phyloP scores from a whole-genome alignment of 1,140 invertebrate genomes.

The Ostrea edulis region DNA sequence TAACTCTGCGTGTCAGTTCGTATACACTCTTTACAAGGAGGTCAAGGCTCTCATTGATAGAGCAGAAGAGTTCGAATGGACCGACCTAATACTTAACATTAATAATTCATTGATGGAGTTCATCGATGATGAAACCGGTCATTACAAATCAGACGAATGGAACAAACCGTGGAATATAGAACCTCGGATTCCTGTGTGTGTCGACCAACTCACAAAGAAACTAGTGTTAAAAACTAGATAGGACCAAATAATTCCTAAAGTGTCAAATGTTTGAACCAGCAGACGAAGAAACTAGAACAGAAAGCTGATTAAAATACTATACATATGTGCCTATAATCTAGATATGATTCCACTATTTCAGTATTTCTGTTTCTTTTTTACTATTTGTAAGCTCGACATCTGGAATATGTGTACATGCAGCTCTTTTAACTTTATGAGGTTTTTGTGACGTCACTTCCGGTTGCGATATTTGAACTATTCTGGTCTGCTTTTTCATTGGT shows the following conservation, averaged over 20 bases:
- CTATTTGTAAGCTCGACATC: too few relatives aligned
- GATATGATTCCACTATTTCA: too few relatives aligned
- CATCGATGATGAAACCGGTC: background rate
- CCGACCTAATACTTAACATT: background rate
- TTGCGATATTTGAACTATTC: too few relatives aligned
- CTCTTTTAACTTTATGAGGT: too few relatives aligned
- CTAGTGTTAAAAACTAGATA: background rate
- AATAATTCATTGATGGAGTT: background rate
- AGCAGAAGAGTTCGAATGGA: background rate
- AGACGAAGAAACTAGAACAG: too few relatives aligned
- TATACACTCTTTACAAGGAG: constrained; percentile 1
- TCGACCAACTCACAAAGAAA: constrained; percentile 13
- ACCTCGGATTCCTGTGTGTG: background rate
- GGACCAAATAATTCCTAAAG: background rate
- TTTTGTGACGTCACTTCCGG: too few relatives aligned
- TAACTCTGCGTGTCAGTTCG: background rate
- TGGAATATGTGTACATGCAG: too few relatives aligned
- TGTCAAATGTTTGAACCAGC: background rate
- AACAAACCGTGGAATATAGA: background rate
- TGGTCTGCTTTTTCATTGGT: too few relatives aligned
- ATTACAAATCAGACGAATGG: background rate
- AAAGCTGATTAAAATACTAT: too few relatives aligned
- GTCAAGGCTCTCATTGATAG: background rate
- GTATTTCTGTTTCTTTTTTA: too few relatives aligned
- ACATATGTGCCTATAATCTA: too few relatives aligned